These are phyloP conservation scores for Rhinoraja longicauda DNA, from an alignment of 2,797 vertebrate species.

Conservation along the genomic window DNA sequence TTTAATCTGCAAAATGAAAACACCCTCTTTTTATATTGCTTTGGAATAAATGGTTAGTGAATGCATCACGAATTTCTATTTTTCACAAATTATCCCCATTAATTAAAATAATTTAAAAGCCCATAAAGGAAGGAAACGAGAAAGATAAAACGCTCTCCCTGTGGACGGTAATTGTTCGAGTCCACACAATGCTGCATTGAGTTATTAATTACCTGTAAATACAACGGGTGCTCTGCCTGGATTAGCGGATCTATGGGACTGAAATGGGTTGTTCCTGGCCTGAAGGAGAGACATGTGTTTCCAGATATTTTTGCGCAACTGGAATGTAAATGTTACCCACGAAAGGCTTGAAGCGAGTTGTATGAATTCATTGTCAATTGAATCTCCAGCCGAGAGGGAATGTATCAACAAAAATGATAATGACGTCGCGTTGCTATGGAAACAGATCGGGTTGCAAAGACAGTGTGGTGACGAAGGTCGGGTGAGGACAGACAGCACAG, in stretches of 20 bases:
- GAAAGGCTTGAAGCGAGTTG: neutral
- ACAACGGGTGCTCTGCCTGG: neutral
- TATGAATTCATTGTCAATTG: neutral
- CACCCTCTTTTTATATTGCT: neutral
- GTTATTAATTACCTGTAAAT: neutral
- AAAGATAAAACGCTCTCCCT: neutral
- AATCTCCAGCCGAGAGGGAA: neutral
- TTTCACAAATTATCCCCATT: neutral
- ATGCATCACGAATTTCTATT: no score
- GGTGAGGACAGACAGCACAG: no score
- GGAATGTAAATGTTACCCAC: neutral
- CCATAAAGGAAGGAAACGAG: no score
- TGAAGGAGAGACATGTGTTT: neutral
- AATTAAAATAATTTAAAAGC: neutral
- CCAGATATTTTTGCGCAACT: no score
- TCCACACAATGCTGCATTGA: neutral
- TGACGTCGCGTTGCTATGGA: conserved; percentile 12
- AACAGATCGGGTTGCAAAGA: neutral
- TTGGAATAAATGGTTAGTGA: neutral
- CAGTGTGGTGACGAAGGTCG: neutral
- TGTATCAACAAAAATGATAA: neutral
- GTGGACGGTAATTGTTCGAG: neutral
- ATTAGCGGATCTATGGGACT: neutral
- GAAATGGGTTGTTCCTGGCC: neutral
- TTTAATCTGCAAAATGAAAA: neutral